A percentile compares a stretch with the other conserved stretches of the same genome.
phyloP scores from a whole-genome alignment of 2,797 vertebrate genomes.

The Channa striata region DNA sequence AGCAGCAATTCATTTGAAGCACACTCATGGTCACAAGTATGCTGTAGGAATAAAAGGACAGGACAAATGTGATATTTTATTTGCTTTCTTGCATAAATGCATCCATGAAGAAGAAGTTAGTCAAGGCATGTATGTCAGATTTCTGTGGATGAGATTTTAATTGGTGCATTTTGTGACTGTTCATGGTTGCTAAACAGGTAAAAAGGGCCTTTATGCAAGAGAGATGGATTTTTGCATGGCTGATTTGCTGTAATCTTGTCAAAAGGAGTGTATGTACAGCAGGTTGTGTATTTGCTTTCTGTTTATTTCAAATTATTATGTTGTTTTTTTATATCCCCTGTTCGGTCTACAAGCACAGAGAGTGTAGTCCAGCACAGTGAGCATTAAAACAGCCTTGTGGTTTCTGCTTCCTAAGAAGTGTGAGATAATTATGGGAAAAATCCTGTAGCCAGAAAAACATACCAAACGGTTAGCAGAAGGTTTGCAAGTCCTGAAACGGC shows the following conservation, averaged over 20 bases:
- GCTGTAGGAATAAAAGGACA: too few relatives aligned
- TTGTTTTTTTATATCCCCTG: not conserved
- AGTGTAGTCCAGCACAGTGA: not conserved
- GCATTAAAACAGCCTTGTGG: not conserved
- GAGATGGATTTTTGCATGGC: too few relatives aligned
- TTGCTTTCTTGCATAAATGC: too few relatives aligned
- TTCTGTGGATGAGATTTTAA: not conserved
- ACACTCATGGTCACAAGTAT: not conserved
- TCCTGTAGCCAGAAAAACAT: not conserved
- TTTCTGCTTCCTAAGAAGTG: not conserved
- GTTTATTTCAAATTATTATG: not conserved
- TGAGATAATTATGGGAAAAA: conserved; percentile 4
- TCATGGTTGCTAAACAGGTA: not conserved
- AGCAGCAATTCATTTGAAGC: not conserved
- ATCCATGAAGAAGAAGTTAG: too few relatives aligned
- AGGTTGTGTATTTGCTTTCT: too few relatives aligned
- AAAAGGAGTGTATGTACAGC: not conserved
- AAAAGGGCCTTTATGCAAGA: not conserved
- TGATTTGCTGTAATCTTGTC: not conserved
- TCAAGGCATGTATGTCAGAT: too few relatives aligned
- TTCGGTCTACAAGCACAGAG: not conserved
- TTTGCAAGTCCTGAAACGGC: conserved; percentile 12
- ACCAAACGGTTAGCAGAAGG: not conserved
- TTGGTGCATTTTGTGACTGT: not conserved
- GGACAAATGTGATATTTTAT: too few relatives aligned